Base-by-base conservation (phyloP, 2,113 vertebrate genomes). In the Indicator maculatus region DNA sequence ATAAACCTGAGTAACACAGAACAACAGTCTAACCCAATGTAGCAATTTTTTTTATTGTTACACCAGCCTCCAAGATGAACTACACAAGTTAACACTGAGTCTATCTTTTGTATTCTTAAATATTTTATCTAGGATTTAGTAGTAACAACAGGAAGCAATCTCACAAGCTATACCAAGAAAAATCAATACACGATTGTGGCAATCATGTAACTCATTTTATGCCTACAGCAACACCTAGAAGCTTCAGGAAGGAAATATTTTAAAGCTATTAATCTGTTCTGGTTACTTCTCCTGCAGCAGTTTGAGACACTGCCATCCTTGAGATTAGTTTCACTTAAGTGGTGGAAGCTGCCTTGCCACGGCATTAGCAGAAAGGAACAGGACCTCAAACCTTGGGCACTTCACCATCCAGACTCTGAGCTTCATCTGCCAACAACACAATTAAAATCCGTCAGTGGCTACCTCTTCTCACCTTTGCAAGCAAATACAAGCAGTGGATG, bases 71-170 rank as follows among this genome's bases (percentile, higher is more conserved):
- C 63, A 86, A 88, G 63, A 75, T 26, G 24, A 52, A 72, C 55
- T 41, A 56, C 3, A 74, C 13, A 84, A 27, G 50, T 88, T 38
- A 84, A 79, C 26, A 61, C 9, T 4, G 11, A 65, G 24, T 45
- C 55, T 39, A 58, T 56, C 12, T 50, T 26, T 19, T 63, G 36
- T 39, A 61, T 16, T 70, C 30, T 27, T 86, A 89, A 81, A 78
- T 74, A 73, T 6, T 95, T 88, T 70, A 58, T n/a, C 70, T 73
- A 91, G 50, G 88, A 89, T 76, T 89, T 85, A 76, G 58, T 50
- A 96, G 82, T 50, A 65, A 66, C 45, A 41, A 63, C 16, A 5
- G 56, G 65, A 92, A 90, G 66, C 41, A 58, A n/a, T 26, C 55
- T 70, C 50, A 66, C 41, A 36, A 86, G 65, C 17, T 4, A 0